phyloP scores from a whole-genome alignment of 2,797 vertebrate genomes.

The Distichodus sexfasciatus region DNA sequence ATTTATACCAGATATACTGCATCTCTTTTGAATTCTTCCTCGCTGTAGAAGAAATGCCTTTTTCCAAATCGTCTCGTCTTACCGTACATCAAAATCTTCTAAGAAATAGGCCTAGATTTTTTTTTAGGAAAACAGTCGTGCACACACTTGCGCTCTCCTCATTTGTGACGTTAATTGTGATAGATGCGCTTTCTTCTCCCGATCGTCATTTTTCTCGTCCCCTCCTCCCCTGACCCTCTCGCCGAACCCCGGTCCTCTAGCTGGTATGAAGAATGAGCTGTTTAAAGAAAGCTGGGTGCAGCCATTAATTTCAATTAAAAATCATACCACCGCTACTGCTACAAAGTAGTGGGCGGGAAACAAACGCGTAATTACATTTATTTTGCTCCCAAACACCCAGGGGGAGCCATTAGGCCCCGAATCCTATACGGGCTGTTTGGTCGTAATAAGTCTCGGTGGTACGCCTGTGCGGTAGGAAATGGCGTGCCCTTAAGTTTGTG shows the following conservation, averaged over 20 bases:
- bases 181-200: no score
- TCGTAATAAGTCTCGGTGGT: constrained; percentile 34
- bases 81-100: no score
- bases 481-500: constrained; percentile 23
- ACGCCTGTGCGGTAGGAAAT: constrained; percentile 44
- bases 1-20: no score
- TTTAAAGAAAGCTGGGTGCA: constrained; percentile 5
- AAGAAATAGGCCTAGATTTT: no score
- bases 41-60: no score
- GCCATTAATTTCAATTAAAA: constrained; percentile 47
- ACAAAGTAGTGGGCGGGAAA: constrained; percentile 36
- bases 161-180: no score
- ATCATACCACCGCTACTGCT: constrained; percentile 15
- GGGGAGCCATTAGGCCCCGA: constrained; percentile 44
- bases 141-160: no score
- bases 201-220: no score
- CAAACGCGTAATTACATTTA: constrained; percentile 38
- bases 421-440: constrained; percentile 14
- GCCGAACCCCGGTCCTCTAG: background rate
- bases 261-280: constrained; percentile 7
- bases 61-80: no score
- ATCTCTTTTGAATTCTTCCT: no score
- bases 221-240: no score
- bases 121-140: no score
- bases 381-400: constrained; percentile 36